phyloP scores from a whole-genome alignment of 2,113 vertebrate genomes.

The Pterocles orientalis region DNA sequence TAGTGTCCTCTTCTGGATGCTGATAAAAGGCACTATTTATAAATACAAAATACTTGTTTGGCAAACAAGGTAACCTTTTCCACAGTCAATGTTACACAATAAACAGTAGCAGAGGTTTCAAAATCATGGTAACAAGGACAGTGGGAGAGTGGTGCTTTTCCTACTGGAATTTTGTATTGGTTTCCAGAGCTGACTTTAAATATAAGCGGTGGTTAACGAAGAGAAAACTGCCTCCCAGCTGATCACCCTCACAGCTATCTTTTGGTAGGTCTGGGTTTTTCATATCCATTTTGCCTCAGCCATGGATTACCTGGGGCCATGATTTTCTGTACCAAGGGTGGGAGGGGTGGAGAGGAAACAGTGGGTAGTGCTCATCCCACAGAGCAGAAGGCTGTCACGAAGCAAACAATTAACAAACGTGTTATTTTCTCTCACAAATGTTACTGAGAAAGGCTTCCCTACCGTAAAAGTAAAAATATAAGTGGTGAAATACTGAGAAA shows the following conservation, averaged over 20 bases:
- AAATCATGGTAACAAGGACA: not conserved
- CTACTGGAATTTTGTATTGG: not conserved
- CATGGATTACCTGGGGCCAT: not conserved
- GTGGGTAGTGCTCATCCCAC: accelerated
- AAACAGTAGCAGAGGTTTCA: not conserved
- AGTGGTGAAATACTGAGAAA: not conserved
- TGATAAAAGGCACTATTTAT: slow-evolving; percentile 17
- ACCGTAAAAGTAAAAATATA: not conserved
- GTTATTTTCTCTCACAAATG: accelerated
- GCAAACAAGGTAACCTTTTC: slow-evolving; percentile 14
- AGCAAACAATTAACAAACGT: not conserved
- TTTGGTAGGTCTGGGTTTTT: not conserved
- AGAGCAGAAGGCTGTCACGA: not conserved
- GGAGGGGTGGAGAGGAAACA: not conserved
- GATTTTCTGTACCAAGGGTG: not conserved
- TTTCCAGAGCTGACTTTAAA: not conserved
- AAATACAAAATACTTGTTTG: slow-evolving; percentile 32
- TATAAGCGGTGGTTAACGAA: not conserved
- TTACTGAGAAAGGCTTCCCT: not conserved
- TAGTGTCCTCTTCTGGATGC: not conserved
- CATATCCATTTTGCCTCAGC: not conserved
- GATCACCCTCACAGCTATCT: not conserved
- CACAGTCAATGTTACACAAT: not conserved
- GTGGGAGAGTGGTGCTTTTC: not conserved
- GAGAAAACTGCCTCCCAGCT: not conserved